phyloP scores from a whole-genome alignment of 2,888 invertebrate genomes.

The Cephus pulcher region DNA sequence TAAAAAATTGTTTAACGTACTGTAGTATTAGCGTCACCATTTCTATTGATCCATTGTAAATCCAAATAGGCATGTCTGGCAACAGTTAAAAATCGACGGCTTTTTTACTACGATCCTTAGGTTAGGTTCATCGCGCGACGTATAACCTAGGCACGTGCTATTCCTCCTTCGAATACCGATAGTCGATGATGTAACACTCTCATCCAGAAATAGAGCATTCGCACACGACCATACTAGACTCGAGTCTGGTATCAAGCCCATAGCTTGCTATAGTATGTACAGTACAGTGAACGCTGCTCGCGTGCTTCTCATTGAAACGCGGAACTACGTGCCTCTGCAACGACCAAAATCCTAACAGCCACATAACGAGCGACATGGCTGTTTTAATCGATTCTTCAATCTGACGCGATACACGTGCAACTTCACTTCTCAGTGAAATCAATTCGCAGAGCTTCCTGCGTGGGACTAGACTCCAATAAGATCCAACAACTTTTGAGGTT shows the following conservation, averaged over 20 bases:
- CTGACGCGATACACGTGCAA: background rate
- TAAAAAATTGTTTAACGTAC: background rate
- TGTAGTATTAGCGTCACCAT: background rate
- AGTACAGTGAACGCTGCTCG: background rate
- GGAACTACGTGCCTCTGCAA: background rate
- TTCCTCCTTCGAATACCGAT: background rate
- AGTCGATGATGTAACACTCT: conserved; percentile 5
- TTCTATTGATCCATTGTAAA: background rate
- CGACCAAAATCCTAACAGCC: background rate
- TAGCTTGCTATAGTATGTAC: background rate
- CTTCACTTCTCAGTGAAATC: background rate
- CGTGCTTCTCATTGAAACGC: background rate
- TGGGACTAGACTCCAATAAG: background rate
- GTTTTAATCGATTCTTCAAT: background rate
- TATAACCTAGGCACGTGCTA: conserved; percentile 3
- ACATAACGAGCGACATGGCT: background rate
- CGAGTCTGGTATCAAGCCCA: background rate
- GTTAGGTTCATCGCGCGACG: background rate
- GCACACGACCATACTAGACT: background rate
- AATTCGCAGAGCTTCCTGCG: background rate
- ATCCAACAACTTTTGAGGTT: background rate
- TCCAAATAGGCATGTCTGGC: background rate
- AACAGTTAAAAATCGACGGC: background rate
- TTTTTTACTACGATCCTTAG: background rate
- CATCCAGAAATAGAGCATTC: conserved; percentile 12